Base-by-base conservation (phyloP, 2,113 vertebrate species). In the Haemorhous mexicanus region DNA sequence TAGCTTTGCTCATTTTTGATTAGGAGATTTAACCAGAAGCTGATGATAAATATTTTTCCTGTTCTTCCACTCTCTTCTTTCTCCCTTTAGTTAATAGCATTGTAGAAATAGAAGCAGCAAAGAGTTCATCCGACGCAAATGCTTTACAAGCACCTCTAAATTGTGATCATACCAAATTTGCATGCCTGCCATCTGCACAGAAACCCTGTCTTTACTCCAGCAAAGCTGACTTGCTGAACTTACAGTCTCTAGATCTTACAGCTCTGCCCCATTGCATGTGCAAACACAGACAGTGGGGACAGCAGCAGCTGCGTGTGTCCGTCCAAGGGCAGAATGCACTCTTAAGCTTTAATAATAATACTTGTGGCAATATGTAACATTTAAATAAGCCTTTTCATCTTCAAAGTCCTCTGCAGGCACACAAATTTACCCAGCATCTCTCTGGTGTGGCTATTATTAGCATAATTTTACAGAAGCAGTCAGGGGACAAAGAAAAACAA, bases 141-240 rank as follows among this genome's bases (percentile, higher is more conserved):
- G 63, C 84, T 91, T 91, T 83, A 79, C 68, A 93, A 70, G 84
- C 62, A 94, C 91, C 94, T 95, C 78, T 77, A 67, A 94, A 95
- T 81, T 59, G 78, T 94, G 79, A 85, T 85, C 55, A n/a, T 77
- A 88, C 30, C 63, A 55, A 90, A 96, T 97, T 94, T 95, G 72
- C 93, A 95, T 95, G 87, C 85, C 75, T 86, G 90, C 91, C 94
- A 91, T 95, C 90, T 95, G 93, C 93, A 88, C 79, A 76, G 27
- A 83, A 94, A 15, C 61, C 41, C 76, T 85, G 43, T 77, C 75
- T 93, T 93, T 90, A 85, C 95, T 93, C 67, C 72, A 83, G 75
- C 20, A 52, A 91, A 93, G 75, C 90, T 80, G 75, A 46, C 53
- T 91, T 70, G 46, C 70, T 93, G 90, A 93, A 94, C 82, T 73